Evolutionary conservation across 2,113 vertebrate species (phyloP), one percentile per base, ranked within the genome.

Genomic region (Todiramphus chloris): DNA sequence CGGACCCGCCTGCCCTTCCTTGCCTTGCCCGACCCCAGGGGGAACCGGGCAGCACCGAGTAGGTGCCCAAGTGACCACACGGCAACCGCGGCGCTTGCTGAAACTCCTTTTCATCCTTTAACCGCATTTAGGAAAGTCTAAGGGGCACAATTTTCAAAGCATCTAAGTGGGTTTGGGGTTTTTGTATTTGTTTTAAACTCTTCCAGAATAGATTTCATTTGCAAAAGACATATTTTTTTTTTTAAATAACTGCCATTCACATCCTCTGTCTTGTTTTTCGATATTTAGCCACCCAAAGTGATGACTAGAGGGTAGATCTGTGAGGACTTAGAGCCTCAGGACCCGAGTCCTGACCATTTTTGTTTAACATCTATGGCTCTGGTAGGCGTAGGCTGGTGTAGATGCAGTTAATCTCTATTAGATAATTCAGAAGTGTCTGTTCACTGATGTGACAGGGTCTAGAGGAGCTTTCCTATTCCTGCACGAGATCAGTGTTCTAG

Each of bases 1-100:
- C 11, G 2, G 6, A 2, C 13, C 15, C 14, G 2, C 35, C n/a
- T 10, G 3, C 1, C 27, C 8, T 4, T 16, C 4, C 5, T 35
- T 6, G 50, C 9, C 37, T 43, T 68, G 11, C 9, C 60, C 19
- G 2, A 44, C 24, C 41, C 31, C 62, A 4, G 21, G 1, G 4
- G 3, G 41, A 25, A 11, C 18, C 0, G 5, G 55, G 28, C 13
- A 9, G 63, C 48, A 62, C 72, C 1, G 11, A 50, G 73, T 0
- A 17, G 21, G 10, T 18, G 60, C 74, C 44, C 5, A 4, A 20
- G 12, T 21, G 35, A 16, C 16, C 41, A 0, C 35, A 18, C 19
- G 12, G 31, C 10, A 3, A 18, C 24, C 3, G 0, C 3, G 16
- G 14, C 13, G 8, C 39, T 11, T 28, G 33, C 39, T n/a, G 11